Evolutionary conservation across 2,888 invertebrate genomes (phyloP), one percentile per base, ranked within the genome.

Genomic region (Stenolophus ochropezus): DNA sequence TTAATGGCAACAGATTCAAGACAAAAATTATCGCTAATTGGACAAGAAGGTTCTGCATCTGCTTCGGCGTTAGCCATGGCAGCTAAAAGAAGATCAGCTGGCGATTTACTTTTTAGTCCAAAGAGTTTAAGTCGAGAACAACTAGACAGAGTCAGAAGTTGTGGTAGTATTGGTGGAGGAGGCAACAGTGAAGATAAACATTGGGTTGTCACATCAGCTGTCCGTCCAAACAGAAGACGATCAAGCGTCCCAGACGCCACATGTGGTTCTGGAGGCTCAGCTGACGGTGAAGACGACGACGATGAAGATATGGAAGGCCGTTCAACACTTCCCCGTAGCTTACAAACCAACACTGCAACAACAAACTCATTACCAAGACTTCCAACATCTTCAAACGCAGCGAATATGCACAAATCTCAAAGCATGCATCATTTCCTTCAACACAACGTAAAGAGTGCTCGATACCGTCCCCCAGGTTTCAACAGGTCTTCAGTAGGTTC

Each of bases 391-490:
- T 85, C 88, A 49, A 86, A 86, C 1, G 84, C 84, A 4, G 84
- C 84, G 16, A 85, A 86, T 49, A 92, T 93, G 89, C 92, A 92
- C 85, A 94, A 94, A 86, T 92, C 93, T 0, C 92, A 93, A 85
- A 93, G 92, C 85, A 91, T 92, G 83, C 91, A 92, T 83, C 92
- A 92, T 84, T 92, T 92, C 86, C 86, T 90, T 84, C 91, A 91
- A 85, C 91, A 91, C 81, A 92, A 94, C 83, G 96, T 96, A 61
- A 96, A 96, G 87, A 96, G 96, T 75, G 96, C 96, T 53, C 91
- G 97, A 49, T 97, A 97, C 88, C 91, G 97, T 2, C 96, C 97
- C 0, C 96, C 96, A 0, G 96, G 95, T 0, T 95, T 94, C 89
- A 92, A 93, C 42, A 92, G 94, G 56, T 90, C 90, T 83, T 89